Evolutionary conservation across 2,888 invertebrate genomes (phyloP).

Genomic region (Monochamus alternatus): DNA sequence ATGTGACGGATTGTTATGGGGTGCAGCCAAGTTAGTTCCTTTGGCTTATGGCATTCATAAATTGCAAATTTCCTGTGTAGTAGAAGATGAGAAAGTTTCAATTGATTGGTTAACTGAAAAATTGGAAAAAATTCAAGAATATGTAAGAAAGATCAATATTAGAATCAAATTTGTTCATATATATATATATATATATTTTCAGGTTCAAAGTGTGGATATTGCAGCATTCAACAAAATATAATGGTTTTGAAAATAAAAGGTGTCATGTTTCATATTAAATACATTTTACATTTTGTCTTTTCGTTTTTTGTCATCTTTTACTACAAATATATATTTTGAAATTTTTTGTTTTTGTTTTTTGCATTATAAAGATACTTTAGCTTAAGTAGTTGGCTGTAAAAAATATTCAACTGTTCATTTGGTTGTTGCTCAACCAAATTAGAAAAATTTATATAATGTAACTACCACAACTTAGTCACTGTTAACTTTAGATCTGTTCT

Average conservation of each 20-base stretch:
- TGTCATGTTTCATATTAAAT: constrained; percentile 3
- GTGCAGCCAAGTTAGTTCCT: constrained; percentile 92
- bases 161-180: background rate
- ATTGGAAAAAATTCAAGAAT: constrained; percentile 88
- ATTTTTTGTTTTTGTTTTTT: background rate
- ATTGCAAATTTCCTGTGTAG: constrained; percentile 91
- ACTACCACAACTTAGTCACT: too few relatives aligned
- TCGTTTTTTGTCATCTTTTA: background rate
- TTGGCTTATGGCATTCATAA: constrained; percentile 95
- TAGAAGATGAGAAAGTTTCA: constrained; percentile 97
- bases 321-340: constrained; percentile 7
- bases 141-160: constrained; percentile 72
- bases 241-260: background rate
- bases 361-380: too few relatives aligned
- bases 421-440: too few relatives aligned
- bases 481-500: too few relatives aligned
- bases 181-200: constrained; percentile 61
- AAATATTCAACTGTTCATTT: too few relatives aligned
- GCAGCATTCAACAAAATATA: constrained; percentile 96
- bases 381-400: too few relatives aligned
- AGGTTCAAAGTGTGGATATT: constrained; percentile 93
- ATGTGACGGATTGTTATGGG: constrained; percentile 94
- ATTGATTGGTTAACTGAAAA: constrained; percentile 90
- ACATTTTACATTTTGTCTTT: background rate
- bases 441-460: too few relatives aligned